phyloP scores from a whole-genome alignment of 2,113 vertebrate species.

The Emydocephalus ijimae region DNA sequence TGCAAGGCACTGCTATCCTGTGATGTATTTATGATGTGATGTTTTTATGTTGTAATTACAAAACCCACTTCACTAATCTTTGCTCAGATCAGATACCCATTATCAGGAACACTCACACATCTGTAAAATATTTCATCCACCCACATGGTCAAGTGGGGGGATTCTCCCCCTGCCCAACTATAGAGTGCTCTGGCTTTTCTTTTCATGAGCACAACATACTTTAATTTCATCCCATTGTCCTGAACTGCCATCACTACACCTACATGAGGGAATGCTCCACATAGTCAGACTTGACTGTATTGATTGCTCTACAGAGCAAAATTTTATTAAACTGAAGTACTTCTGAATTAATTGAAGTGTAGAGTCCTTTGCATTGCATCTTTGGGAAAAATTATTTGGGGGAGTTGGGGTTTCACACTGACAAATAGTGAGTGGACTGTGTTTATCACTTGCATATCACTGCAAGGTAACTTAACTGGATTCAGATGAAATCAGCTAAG shows the following conservation, averaged over 20 bases:
- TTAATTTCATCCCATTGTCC: not conserved
- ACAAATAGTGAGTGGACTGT: not conserved
- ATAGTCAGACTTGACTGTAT: not conserved
- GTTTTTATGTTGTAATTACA: not conserved
- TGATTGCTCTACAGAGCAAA: not conserved
- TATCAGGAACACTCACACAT: not conserved
- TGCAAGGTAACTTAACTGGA: not conserved
- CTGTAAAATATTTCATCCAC: not conserved
- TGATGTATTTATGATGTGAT: not conserved
- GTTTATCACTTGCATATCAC: accelerated
- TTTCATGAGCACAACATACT: not conserved
- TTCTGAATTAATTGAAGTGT: not conserved
- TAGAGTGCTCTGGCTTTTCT: not conserved
- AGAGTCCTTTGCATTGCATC: not conserved
- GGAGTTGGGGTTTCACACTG: too few relatives aligned
- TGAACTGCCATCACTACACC: not conserved
- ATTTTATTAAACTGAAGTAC: not conserved
- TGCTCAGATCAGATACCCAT: not conserved
- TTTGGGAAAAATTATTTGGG: not conserved
- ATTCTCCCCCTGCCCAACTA: not conserved
- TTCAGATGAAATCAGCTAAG: slow-evolving; percentile 7
- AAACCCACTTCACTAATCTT: not conserved
- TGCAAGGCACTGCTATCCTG: not conserved
- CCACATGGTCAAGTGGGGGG: not conserved
- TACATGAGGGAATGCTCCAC: not conserved